phyloP scores from a whole-genome alignment of 2,888 invertebrate species.

The Exephanes ischioxanthus region DNA sequence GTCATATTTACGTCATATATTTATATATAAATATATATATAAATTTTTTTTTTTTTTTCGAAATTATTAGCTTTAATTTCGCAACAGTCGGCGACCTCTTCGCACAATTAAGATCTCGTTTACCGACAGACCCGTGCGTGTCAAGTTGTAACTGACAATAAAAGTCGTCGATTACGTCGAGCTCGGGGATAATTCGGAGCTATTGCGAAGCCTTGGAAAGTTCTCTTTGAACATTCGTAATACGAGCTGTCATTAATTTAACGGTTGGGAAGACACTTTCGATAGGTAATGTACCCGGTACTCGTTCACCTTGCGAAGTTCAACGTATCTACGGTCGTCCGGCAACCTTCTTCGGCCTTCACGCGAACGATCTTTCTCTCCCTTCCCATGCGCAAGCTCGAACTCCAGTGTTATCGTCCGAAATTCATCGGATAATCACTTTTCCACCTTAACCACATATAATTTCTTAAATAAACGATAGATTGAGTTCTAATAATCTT shows the following conservation, averaged over 20 bases:
- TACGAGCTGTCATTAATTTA: slow-evolving; percentile 5
- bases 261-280: slow-evolving; percentile 33
- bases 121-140: not conserved
- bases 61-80: not conserved
- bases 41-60: not conserved
- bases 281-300: slow-evolving; percentile 42
- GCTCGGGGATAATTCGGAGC: not conserved
- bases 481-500: not conserved
- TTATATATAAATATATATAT: not conserved
- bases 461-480: not conserved
- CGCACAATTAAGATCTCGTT: not conserved
- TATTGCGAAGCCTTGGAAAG: not conserved
- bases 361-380: slow-evolving; percentile 17
- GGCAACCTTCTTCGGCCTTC: slow-evolving; percentile 67
- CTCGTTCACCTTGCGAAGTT: slow-evolving; percentile 69
- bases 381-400: slow-evolving; percentile 19
- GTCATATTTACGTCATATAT: slow-evolving; percentile 1
- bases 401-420: slow-evolving; percentile 12
- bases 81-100: not conserved
- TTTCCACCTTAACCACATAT: not conserved
- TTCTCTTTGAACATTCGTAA: not conserved
- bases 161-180: not conserved
- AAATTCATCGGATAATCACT: slow-evolving; percentile 14
- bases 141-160: not conserved
- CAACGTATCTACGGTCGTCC: slow-evolving; percentile 70